Evolutionary conservation across 2,797 vertebrate genomes (phyloP), one percentile per base, ranked within the genome.

Genomic region (Pteronotus mesoamericanus): DNA sequence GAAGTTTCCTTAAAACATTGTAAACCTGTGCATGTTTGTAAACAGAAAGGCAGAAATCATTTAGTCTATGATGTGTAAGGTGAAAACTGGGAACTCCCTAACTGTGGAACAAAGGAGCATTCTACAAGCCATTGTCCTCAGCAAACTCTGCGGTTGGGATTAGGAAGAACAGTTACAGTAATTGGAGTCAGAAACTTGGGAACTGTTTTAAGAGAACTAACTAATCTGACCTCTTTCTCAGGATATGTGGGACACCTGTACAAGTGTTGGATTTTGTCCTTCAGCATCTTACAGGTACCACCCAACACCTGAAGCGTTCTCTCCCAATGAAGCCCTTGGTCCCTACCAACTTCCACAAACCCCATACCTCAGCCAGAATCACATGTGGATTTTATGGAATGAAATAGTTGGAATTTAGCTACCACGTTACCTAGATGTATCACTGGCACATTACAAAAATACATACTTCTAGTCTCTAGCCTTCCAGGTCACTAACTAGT

Each of bases 151-250:
- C 48, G 29, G 16, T n/a, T 61, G 48, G 66, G 37, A 51, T 66
- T 29, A 24, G 53, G 53, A 71, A 59, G 8, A 69, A 68, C 12
- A 34, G 51, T 66, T 46, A 57, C 7, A 48, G 14, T 46, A 77
- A n/a, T n/a, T 74, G 59, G 66, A 83, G 11, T 42, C 24, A 26
- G 37, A 75, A 44, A 51, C 80, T 86, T 32, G 39, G 37, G 44
- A 39, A 66, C 6, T 57, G 37, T 71, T 61, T 74, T 64, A 85
- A 64, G 55, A 51, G n/a, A 78, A 64, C 16, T 92, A n/a, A 83
- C 91, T 79, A 44, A 94, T 39, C 19, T 87, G 89, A 68, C 59
- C 51, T 86, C 83, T 92, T 71, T 92, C 29, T 92, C 86, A 93
- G 95, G 95, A 78, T 64, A 51, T 39, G 0, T 11, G 77, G 89